Conservation (phyloP, 30 jellyfish, hydroid and myxozoan genomes). For the Morbakka virulenta region DNA sequence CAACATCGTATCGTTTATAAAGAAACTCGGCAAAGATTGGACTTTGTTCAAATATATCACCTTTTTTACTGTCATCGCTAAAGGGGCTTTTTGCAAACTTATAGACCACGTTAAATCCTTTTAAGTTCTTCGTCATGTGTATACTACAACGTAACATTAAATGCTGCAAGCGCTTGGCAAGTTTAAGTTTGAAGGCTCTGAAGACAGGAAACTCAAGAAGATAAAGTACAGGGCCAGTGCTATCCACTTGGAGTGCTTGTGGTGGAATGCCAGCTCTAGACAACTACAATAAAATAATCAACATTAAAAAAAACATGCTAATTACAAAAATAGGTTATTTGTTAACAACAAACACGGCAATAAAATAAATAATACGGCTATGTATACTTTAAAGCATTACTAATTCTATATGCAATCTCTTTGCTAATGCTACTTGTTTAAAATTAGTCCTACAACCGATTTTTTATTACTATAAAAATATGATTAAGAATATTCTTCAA, state of each 20-base stretch:
- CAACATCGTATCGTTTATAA: neutral
- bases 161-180: neutral
- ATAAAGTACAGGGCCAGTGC: slow-evolving; percentile 12
- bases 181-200: neutral
- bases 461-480: too few species aligned
- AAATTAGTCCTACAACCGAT: too few species aligned
- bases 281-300: slow-evolving; percentile 47
- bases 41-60: neutral
- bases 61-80: neutral
- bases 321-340: too few species aligned
- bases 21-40: neutral
- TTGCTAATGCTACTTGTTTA: too few species aligned
- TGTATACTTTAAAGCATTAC: too few species aligned
- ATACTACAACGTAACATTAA: slow-evolving; percentile 5
- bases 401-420: too few species aligned
- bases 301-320: too few species aligned
- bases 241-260: slow-evolving; percentile 58
- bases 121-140: neutral
- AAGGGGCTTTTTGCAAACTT: slow-evolving; percentile 48
- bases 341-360: too few species aligned
- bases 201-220: slow-evolving; percentile 61
- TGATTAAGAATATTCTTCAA: too few species aligned
- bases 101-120: neutral
- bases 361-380: too few species aligned
- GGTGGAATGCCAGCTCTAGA: slow-evolving; percentile 58